Evolutionary conservation across 2,888 invertebrate genomes (phyloP).

Genomic region (Polydrusus tereticollis): DNA sequence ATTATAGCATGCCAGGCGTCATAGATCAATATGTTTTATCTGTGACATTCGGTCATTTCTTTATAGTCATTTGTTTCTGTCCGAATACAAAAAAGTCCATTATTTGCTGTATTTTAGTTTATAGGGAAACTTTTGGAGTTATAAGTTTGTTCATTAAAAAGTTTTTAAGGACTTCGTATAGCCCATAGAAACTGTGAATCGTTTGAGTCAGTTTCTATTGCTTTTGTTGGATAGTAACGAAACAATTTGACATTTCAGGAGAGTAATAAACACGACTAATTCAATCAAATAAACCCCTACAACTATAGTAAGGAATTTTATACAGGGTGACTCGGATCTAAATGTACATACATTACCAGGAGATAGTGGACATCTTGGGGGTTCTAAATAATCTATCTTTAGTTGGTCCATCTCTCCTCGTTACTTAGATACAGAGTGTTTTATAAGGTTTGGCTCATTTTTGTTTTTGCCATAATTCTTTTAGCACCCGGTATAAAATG

Average conservation of each 20-base stretch:
- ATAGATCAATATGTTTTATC: conserved; percentile 1
- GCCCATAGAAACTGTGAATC: neutral
- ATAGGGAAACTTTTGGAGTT: neutral
- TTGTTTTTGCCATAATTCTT: too few species aligned
- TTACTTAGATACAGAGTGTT: too few species aligned
- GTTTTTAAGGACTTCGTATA: neutral
- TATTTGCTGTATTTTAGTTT: neutral
- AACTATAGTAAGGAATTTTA: too few species aligned
- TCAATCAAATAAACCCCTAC: neutral
- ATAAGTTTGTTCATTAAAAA: conserved; percentile 3
- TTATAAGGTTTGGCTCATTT: too few species aligned
- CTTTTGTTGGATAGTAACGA: neutral
- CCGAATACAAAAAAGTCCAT: conserved; percentile 3
- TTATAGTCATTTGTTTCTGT: neutral
- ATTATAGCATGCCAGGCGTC: too few species aligned
- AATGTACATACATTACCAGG: too few species aligned
- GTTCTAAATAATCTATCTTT: too few species aligned
- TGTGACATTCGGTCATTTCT: neutral
- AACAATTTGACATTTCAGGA: neutral
- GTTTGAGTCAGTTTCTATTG: conserved; percentile 1
- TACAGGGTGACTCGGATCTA: too few species aligned
- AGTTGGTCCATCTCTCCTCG: too few species aligned
- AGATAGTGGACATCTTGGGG: too few species aligned
- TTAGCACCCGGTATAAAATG: too few species aligned
- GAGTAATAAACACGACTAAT: too few species aligned